These are phyloP conservation scores for Actinia equina DNA, from an alignment of 64 coral and sea anemone species.

Conservation along the genomic window DNA sequence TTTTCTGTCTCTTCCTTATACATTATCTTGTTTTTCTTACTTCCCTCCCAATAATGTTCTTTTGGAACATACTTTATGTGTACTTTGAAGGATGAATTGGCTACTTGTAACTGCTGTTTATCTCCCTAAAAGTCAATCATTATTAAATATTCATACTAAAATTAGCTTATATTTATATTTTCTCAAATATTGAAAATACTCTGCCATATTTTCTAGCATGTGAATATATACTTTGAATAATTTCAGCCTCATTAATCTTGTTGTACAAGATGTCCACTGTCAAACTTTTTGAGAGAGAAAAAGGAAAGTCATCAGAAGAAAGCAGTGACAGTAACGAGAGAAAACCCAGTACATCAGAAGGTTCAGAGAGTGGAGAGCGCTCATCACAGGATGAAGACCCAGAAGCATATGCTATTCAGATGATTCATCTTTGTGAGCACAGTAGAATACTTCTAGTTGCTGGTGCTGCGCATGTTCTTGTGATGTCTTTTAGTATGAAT, in stretches of 20 bases:
- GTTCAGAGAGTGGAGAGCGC: conserved; percentile 7
- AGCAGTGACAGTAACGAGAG: conserved; percentile 47
- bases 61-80: too few relatives aligned
- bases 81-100: too few relatives aligned
- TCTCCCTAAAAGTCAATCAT: too few relatives aligned
- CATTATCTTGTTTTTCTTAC: too few relatives aligned
- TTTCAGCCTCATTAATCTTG: neutral
- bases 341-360: conserved; percentile 23
- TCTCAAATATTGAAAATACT: too few relatives aligned
- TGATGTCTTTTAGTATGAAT: conserved; percentile 65
- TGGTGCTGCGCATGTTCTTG: conserved; percentile 55
- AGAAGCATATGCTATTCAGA: conserved; percentile 63
- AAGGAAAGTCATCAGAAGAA: conserved; percentile 45
- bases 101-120: too few relatives aligned
- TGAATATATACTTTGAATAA: neutral
- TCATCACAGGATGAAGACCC: conserved; percentile 38
- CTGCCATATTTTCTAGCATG: too few relatives aligned
- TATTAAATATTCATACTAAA: too few relatives aligned
- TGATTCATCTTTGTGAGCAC: conserved; percentile 68
- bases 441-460: conserved; percentile 68
- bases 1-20: too few relatives aligned
- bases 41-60: too few relatives aligned
- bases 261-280: conserved; percentile 79
- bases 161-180: too few relatives aligned
- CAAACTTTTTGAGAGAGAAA: conserved; percentile 88